A percentile compares a stretch with the other conserved stretches of the same genome.
Evolutionary conservation across 2,797 vertebrate genomes (phyloP).

Genomic region (Bradypus variegatus): DNA sequence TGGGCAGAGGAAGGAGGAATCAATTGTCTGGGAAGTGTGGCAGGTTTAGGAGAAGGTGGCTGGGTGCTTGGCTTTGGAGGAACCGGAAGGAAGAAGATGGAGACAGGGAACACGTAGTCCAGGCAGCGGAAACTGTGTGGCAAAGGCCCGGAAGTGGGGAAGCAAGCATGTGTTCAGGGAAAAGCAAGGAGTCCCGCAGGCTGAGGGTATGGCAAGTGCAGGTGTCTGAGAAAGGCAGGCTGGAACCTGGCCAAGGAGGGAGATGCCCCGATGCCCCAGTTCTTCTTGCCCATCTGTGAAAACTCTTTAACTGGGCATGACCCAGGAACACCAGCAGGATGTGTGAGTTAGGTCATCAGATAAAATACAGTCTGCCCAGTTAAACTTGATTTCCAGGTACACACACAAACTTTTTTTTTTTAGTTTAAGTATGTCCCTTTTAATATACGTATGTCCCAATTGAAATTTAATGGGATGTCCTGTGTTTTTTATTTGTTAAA

Average conservation of each 20-base stretch:
- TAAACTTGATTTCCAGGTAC: conserved; percentile 4
- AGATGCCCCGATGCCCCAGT: too few species aligned
- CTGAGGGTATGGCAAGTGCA: background rate
- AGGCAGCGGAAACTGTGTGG: background rate
- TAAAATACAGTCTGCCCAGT: background rate
- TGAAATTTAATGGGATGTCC: background rate
- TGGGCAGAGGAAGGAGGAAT: background rate
- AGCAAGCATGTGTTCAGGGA: background rate
- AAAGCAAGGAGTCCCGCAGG: background rate
- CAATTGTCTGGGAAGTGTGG: background rate
- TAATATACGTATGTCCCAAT: background rate
- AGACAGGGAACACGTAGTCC: background rate
- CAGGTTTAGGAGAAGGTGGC: background rate
- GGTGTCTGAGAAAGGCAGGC: background rate
- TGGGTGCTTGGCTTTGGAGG: background rate
- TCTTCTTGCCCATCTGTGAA: background rate
- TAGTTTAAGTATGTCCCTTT: background rate
- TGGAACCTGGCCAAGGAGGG: background rate
- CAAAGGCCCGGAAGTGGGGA: background rate
- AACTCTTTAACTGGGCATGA: background rate
- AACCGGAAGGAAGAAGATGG: background rate
- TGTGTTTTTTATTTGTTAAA: background rate
- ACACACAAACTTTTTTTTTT: background rate
- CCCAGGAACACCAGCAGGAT: background rate
- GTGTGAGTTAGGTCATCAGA: background rate